A percentile compares a stretch with the other conserved stretches of the same genome.
Conservation (phyloP, 2,888 invertebrate species). For the Heteromyza rotundicornis region DNA sequence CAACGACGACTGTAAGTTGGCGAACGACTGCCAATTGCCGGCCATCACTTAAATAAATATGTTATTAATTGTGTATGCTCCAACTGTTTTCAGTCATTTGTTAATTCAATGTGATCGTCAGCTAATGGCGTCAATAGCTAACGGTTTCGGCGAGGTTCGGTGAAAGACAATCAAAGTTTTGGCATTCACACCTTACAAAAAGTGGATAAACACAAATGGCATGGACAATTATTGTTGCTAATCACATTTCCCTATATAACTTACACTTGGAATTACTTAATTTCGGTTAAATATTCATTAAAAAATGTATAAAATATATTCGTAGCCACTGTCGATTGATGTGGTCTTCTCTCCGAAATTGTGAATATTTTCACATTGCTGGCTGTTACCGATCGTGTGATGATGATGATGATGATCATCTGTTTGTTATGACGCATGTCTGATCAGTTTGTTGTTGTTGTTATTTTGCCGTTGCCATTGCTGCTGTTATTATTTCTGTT, state of each 20-base stretch:
- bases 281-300: too few relatives aligned
- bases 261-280: too few relatives aligned
- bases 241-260: too few relatives aligned
- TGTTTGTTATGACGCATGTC: background rate
- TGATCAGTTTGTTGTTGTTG: background rate
- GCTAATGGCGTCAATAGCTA: too few relatives aligned
- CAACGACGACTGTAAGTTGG: background rate
- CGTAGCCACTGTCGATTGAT: too few relatives aligned
- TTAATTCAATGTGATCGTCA: too few relatives aligned
- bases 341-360: too few relatives aligned
- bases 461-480: background rate
- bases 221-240: too few relatives aligned
- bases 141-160: slow-evolving; percentile 5
- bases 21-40: background rate
- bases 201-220: too few relatives aligned
- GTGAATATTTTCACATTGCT: slow-evolving; percentile 4
- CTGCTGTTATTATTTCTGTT: background rate
- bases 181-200: background rate
- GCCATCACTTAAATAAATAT: slow-evolving; percentile 10
- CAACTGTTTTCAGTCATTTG: slow-evolving; percentile 6
- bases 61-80: slow-evolving; percentile 6
- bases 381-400: slow-evolving; percentile 9
- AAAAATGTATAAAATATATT: too few relatives aligned
- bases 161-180: too few relatives aligned
- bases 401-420: background rate